phyloP scores from a whole-genome alignment of 1,140 invertebrate species.

The Calliphora vicina region DNA sequence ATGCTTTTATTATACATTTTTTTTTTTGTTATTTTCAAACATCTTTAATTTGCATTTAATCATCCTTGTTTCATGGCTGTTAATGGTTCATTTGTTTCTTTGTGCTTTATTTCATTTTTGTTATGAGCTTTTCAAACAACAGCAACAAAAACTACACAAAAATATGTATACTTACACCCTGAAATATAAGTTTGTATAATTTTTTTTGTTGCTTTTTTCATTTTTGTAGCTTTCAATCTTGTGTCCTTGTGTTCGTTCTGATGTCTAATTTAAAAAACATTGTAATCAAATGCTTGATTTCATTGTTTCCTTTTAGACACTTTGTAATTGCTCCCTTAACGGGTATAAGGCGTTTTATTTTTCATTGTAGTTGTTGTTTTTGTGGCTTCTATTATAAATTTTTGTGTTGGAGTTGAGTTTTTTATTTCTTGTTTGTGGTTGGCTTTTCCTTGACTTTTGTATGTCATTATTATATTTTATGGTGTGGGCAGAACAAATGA shows the following conservation, averaged over 20 bases:
- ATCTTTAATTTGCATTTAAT: slow-evolving; percentile 33
- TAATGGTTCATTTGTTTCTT: slow-evolving; percentile 26
- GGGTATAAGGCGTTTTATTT: background rate
- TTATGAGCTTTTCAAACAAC: background rate
- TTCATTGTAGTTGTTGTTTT: background rate
- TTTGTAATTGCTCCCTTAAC: slow-evolving; percentile 5
- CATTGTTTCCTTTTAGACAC: slow-evolving; percentile 9
- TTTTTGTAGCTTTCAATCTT: no score
- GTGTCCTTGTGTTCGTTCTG: background rate
- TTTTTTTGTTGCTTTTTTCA: background rate
- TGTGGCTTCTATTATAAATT: background rate
- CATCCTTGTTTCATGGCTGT: slow-evolving; percentile 27
- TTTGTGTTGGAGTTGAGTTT: background rate
- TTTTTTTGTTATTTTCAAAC: background rate
- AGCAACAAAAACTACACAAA: background rate
- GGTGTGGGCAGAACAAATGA: no score
- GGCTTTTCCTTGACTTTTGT: background rate
- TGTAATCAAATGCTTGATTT: slow-evolving; percentile 16
- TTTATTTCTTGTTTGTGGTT: background rate
- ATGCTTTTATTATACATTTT: no score
- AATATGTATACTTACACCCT: no score
- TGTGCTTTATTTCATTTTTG: background rate
- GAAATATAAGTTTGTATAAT: background rate
- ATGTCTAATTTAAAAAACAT: background rate
- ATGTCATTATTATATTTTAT: no score